These are phyloP conservation scores for Albula goreensis DNA, from an alignment of 2,113 vertebrate genomes.

Conservation along the genomic window DNA sequence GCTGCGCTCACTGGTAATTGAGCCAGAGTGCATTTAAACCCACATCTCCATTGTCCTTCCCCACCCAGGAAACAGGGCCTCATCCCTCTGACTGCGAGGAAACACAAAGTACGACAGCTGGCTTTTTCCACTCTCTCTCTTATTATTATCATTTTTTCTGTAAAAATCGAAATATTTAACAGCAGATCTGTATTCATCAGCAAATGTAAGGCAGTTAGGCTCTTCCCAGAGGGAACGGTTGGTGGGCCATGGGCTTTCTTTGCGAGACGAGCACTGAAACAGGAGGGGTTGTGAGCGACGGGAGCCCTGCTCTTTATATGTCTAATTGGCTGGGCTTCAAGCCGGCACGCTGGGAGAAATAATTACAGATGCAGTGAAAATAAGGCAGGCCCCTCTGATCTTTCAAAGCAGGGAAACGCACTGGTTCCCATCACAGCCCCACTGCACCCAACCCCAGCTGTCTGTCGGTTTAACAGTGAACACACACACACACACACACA, in stretches of 20 bases:
- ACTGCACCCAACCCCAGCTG: slow-evolving; percentile 42
- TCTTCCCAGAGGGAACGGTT: neutral
- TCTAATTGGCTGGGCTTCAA: slow-evolving; percentile 66
- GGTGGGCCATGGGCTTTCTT: neutral
- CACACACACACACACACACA: too few relatives aligned
- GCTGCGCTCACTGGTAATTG: neutral
- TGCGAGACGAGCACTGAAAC: neutral
- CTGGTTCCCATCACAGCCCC: slow-evolving; percentile 36
- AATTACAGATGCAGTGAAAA: slow-evolving; percentile 57
- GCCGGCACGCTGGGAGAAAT: slow-evolving; percentile 48
- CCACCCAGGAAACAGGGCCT: neutral
- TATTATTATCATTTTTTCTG: neutral
- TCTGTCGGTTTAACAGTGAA: slow-evolving; percentile 26
- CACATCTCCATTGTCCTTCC: neutral
- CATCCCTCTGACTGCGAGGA: neutral
- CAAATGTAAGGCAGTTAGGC: neutral
- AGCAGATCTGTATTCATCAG: neutral
- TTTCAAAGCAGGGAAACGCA: slow-evolving; percentile 38
- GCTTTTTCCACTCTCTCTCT: neutral
- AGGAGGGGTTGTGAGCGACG: slow-evolving; percentile 27
- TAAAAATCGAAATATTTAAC: neutral
- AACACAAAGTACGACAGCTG: too few relatives aligned
- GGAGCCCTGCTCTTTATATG: slow-evolving; percentile 57
- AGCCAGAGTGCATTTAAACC: neutral
- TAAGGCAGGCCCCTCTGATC: slow-evolving; percentile 40